A percentile compares a stretch with the other conserved stretches of the same genome.
These are phyloP conservation scores for Rhinella marina DNA, from an alignment of 2,797 vertebrate genomes.

Conservation along the genomic window DNA sequence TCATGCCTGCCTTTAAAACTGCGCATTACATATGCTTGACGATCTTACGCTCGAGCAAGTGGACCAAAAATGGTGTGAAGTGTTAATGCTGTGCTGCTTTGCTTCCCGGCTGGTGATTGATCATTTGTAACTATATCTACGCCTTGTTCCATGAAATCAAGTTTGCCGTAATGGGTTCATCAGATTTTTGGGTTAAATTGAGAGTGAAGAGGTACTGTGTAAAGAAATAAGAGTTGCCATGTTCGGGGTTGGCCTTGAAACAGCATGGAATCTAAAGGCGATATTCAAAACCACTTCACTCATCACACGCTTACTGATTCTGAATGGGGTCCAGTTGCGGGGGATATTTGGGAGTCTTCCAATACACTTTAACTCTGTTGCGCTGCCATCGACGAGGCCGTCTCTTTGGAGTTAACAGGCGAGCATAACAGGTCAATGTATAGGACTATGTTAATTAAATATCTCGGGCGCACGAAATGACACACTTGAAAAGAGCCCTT, in stretches of 20 bases:
- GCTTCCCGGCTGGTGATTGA: constrained; percentile 93
- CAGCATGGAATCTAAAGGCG: constrained; percentile 90
- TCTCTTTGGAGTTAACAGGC: constrained; percentile 67
- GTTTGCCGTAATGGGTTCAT: constrained; percentile 90
- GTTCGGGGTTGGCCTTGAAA: constrained; percentile 85
- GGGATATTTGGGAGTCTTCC: constrained; percentile 87
- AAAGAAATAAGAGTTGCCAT: constrained; percentile 86
- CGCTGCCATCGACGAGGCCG: constrained; percentile 73
- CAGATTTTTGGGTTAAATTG: constrained; percentile 97
- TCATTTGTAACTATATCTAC: constrained; percentile 98
- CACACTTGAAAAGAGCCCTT: constrained; percentile 38
- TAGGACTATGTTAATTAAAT: constrained; percentile 74
- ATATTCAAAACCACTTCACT: constrained; percentile 91
- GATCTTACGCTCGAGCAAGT: constrained; percentile 92
- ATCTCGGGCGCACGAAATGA: constrained; percentile 67
- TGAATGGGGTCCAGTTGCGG: constrained; percentile 90
- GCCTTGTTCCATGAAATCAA: constrained; percentile 98
- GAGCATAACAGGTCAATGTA: constrained; percentile 71
- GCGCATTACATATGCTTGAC: constrained; percentile 93
- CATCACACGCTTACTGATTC: constrained; percentile 93
- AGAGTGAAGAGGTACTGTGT: constrained; percentile 94
- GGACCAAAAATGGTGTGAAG: constrained; percentile 96
- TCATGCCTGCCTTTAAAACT: constrained; percentile 81
- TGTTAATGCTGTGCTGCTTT: constrained; percentile 96
- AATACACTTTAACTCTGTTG: constrained; percentile 86